Percentiles rank a stretch among this genome's conserved stretches.
phyloP scores from a whole-genome alignment of 2,888 invertebrate genomes.

The Deilephila porcellus region DNA sequence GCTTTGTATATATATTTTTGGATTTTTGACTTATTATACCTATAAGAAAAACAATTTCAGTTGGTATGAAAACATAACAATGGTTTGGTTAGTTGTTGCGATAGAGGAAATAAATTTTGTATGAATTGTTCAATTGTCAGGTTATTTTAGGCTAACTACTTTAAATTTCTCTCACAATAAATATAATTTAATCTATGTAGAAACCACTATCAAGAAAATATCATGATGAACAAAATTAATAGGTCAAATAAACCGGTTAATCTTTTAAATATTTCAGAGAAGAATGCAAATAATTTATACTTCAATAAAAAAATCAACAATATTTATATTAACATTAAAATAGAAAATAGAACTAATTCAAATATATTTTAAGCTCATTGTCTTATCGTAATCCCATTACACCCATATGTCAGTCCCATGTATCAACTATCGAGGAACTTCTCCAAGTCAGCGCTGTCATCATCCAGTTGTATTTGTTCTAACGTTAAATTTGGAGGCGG shows the following conservation, averaged over 20 bases:
- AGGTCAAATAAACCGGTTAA: too few species aligned
- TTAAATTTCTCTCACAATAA: too few species aligned
- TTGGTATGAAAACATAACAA: slow-evolving; percentile 59
- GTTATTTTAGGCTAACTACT: slow-evolving; percentile 49
- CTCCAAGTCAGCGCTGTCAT: slow-evolving; percentile 68
- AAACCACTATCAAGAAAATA: too few species aligned
- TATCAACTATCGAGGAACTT: slow-evolving; percentile 75
- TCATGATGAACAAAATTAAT: too few species aligned
- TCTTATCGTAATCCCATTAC: slow-evolving; percentile 39
- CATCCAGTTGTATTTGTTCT: slow-evolving; percentile 76
- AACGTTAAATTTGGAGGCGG: slow-evolving; percentile 61
- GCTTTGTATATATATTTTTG: slow-evolving; percentile 75
- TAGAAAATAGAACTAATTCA: slow-evolving; percentile 53
- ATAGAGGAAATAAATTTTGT: slow-evolving; percentile 65
- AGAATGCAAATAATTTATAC: not conserved
- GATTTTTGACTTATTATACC: slow-evolving; percentile 70
- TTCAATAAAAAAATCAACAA: slow-evolving; percentile 53
- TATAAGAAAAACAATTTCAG: slow-evolving; percentile 68
- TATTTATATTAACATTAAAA: slow-evolving; percentile 64
- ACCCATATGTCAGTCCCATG: slow-evolving; percentile 10
- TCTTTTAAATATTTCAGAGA: too few species aligned
- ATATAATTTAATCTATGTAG: too few species aligned
- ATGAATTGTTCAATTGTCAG: slow-evolving; percentile 57
- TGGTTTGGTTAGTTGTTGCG: slow-evolving; percentile 61
- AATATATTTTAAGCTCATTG: slow-evolving; percentile 57